phyloP scores from a whole-genome alignment of 2,113 vertebrate genomes.

The Catagonus wagneri region DNA sequence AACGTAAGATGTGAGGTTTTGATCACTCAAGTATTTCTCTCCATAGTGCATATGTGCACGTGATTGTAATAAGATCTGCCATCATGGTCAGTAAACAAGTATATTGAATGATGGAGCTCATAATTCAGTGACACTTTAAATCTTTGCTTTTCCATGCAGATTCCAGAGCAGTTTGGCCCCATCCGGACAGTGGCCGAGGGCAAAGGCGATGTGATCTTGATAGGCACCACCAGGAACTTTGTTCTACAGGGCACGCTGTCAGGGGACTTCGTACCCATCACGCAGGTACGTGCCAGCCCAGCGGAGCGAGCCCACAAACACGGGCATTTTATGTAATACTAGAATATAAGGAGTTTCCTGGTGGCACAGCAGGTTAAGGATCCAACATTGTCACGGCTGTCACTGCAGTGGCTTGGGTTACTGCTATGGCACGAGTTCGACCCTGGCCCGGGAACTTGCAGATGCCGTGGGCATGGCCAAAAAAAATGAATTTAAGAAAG shows the following conservation, averaged over 20 bases:
- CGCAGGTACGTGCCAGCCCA: conserved; percentile 90
- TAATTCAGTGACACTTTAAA: neutral
- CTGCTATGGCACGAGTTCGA: too few species aligned
- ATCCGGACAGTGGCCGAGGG: conserved; percentile 97
- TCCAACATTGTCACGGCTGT: too few species aligned
- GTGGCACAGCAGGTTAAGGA: neutral
- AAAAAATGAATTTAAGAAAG: neutral
- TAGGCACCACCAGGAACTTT: conserved; percentile 97
- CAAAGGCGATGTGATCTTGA: conserved; percentile 93
- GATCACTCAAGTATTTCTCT: neutral
- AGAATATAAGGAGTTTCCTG: neutral
- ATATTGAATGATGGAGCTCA: neutral
- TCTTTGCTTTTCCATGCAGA: conserved; percentile 84
- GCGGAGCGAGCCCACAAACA: neutral
- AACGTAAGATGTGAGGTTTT: neutral
- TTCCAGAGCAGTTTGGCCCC: conserved; percentile 96
- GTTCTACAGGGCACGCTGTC: conserved; percentile 95
- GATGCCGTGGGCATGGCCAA: too few species aligned
- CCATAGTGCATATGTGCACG: fast-evolving
- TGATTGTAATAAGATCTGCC: neutral
- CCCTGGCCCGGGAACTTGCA: too few species aligned
- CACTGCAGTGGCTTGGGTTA: too few species aligned
- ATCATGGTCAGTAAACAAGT: neutral
- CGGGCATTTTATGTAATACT: fast-evolving
- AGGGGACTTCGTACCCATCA: conserved; percentile 95